These are phyloP conservation scores for Colius striatus DNA, from an alignment of 2,113 vertebrate species.

Conservation along the genomic window DNA sequence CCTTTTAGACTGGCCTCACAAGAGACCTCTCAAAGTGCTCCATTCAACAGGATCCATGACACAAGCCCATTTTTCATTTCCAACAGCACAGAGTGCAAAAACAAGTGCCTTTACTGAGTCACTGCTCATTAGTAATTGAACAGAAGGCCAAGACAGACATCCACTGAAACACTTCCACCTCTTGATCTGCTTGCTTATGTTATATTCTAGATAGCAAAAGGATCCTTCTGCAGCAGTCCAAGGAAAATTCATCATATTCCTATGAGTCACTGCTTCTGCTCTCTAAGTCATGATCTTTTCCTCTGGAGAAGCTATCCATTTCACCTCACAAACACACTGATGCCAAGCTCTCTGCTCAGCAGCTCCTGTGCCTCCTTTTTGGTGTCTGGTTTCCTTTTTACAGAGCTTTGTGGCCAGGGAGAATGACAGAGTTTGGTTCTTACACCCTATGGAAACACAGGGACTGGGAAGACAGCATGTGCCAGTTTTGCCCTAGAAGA, in stretches of 20 bases:
- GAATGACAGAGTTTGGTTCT: neutral
- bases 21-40: neutral
- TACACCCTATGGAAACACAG: neutral
- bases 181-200: neutral
- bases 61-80: neutral
- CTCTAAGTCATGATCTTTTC: neutral
- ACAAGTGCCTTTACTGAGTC: neutral
- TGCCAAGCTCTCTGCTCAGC: neutral
- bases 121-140: conserved; percentile 13
- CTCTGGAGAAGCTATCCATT: neutral
- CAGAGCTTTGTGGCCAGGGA: neutral
- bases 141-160: neutral
- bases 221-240: neutral
- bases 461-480: neutral
- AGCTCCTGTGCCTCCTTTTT: neutral
- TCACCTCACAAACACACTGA: neutral
- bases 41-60: neutral
- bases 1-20: neutral
- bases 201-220: neutral
- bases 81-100: neutral
- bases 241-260: conserved; percentile 13
- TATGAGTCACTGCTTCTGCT: conserved; percentile 18
- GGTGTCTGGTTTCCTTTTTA: neutral
- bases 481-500: neutral
- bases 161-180: neutral